phyloP scores from a whole-genome alignment of 2,797 vertebrate species.

The Myoxocephalus aenaeus region DNA sequence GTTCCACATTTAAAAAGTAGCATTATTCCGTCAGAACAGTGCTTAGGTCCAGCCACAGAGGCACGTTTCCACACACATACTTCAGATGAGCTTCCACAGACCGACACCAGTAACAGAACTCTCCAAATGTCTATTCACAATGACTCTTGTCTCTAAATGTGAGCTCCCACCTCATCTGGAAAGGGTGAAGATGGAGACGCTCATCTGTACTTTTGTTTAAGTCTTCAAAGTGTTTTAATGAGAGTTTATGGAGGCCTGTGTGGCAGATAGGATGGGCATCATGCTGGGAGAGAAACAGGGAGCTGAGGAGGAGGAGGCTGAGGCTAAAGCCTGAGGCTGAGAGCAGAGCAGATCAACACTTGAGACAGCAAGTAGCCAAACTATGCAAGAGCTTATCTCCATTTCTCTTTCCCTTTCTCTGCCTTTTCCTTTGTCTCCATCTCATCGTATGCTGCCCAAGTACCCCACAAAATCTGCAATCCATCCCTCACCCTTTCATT shows the following conservation, averaged over 20 bases:
- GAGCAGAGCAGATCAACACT: slow-evolving; percentile 74
- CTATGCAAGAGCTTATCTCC: slow-evolving; percentile 70
- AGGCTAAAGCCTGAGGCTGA: slow-evolving; percentile 76
- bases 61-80: slow-evolving; percentile 36
- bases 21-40: slow-evolving; percentile 30
- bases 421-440: slow-evolving; percentile 48
- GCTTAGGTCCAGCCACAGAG: slow-evolving; percentile 20
- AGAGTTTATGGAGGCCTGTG: slow-evolving; percentile 75
- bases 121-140: slow-evolving; percentile 38
- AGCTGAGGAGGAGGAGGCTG: slow-evolving; percentile 64
- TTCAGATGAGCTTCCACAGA: slow-evolving; percentile 32
- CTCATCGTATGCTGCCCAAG: slow-evolving; percentile 39
- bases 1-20: slow-evolving; percentile 51
- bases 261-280: slow-evolving; percentile 79
- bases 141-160: slow-evolving; percentile 65
- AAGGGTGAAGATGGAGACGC: slow-evolving; percentile 69
- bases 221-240: slow-evolving; percentile 80
- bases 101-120: slow-evolving; percentile 34
- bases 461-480: slow-evolving; percentile 51
- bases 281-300: slow-evolving; percentile 74
- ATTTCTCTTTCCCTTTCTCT: slow-evolving; percentile 44
- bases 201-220: slow-evolving; percentile 78
- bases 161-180: slow-evolving; percentile 65
- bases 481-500: slow-evolving; percentile 58
- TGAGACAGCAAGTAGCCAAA: slow-evolving; percentile 71